These are phyloP conservation scores for Ectropis grisescens DNA, from an alignment of 1,140 invertebrate species.

Conservation along the genomic window DNA sequence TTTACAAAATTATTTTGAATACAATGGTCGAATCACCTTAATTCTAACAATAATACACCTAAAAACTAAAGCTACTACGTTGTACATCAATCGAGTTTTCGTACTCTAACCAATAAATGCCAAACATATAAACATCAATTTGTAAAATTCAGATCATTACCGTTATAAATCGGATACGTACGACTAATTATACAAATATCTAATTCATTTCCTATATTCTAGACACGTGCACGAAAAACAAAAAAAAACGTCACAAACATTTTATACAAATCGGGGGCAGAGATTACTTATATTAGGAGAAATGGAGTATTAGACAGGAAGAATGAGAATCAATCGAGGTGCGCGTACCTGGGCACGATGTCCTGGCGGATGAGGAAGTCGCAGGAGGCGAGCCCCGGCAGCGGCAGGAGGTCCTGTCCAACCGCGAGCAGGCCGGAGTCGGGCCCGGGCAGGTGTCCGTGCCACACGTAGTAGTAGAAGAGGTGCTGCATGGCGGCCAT, in stretches of 20 bases:
- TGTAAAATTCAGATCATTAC: no score
- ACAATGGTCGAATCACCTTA: no score
- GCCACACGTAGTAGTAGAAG: slow-evolving; percentile 85
- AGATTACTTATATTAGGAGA: slow-evolving; percentile 5
- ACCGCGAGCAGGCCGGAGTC: slow-evolving; percentile 74
- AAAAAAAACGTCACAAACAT: not conserved
- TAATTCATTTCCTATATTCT: no score
- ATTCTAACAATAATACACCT: no score
- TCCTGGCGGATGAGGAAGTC: slow-evolving; percentile 81
- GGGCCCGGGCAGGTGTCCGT: slow-evolving; percentile 74
- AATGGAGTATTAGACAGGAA: no score
- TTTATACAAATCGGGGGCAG: not conserved
- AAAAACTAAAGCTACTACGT: no score
- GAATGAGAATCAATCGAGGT: slow-evolving; percentile 42
- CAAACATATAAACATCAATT: no score
- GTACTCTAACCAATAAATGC: no score
- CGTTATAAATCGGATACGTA: no score
- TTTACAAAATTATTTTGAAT: no score
- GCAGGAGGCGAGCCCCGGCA: slow-evolving; percentile 77
- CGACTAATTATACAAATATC: no score
- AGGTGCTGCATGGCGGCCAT: slow-evolving; percentile 84
- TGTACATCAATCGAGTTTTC: no score
- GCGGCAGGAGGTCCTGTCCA: slow-evolving; percentile 76
- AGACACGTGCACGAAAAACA: slow-evolving; percentile 9
- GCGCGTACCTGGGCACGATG: slow-evolving; percentile 79